Conservation (phyloP, 2,113 vertebrate genomes). For the Sorex fumeus region DNA sequence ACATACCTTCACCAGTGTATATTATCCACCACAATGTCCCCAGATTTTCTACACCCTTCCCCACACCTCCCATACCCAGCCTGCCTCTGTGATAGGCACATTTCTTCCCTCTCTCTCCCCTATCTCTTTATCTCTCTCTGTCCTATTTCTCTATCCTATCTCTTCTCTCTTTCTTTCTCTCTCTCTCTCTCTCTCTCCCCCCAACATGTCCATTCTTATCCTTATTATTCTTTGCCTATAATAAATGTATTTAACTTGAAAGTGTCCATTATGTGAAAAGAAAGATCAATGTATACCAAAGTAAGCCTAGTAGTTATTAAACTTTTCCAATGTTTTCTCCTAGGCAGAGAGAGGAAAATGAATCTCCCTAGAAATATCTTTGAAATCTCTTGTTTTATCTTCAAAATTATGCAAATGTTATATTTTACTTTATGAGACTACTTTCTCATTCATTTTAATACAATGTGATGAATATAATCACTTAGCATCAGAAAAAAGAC, state of each 20-base stretch:
- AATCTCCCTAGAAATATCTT: slow-evolving; percentile 22
- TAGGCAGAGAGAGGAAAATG: slow-evolving; percentile 1
- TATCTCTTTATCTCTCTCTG: too few relatives aligned
- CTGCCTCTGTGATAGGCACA: too few relatives aligned
- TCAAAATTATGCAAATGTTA: slow-evolving; percentile 48
- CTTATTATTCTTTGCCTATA: too few relatives aligned
- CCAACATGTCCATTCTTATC: too few relatives aligned
- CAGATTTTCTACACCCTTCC: too few relatives aligned
- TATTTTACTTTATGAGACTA: not conserved
- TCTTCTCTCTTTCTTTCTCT: too few relatives aligned
- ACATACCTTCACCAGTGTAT: too few relatives aligned
- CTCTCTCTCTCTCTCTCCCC: too few relatives aligned
- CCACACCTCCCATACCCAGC: too few relatives aligned
- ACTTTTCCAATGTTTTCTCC: slow-evolving; percentile 29
- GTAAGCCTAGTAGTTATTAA: not conserved
- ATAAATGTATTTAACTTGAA: slow-evolving; percentile 6
- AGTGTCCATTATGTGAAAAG: not conserved
- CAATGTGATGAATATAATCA: slow-evolving; percentile 50
- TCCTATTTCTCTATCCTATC: too few relatives aligned
- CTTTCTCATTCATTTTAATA: slow-evolving; percentile 54
- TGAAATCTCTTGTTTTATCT: slow-evolving; percentile 39
- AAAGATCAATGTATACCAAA: not conserved
- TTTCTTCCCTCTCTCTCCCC: too few relatives aligned
- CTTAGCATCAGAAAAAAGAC: slow-evolving; percentile 35
- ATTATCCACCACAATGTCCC: too few relatives aligned